These are phyloP conservation scores for Sebastolobus alascanus DNA, from an alignment of 2,797 vertebrate genomes.

Conservation along the genomic window DNA sequence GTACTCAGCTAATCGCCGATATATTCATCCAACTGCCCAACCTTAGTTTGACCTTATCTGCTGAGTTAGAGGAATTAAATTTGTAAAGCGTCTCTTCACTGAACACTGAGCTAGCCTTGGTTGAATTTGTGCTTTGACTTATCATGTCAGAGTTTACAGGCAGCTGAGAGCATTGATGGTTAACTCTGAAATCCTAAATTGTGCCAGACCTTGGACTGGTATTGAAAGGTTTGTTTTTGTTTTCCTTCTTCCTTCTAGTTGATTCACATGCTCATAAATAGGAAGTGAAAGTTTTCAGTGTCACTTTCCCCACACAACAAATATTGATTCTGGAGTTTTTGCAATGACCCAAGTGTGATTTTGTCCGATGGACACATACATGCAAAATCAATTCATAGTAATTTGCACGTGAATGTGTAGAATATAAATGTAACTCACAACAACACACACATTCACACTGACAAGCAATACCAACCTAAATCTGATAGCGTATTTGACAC, in stretches of 20 bases:
- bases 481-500: background rate
- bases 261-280: conserved; percentile 27
- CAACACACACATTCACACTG: background rate
- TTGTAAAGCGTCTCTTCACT: background rate
- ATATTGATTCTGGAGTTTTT: conserved; percentile 4
- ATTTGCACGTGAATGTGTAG: background rate
- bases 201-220: background rate
- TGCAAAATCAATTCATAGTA: background rate
- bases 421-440: background rate
- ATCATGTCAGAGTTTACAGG: background rate
- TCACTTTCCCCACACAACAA: conserved; percentile 4
- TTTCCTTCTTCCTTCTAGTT: background rate
- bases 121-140: background rate
- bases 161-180: conserved; percentile 1
- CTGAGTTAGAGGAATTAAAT: conserved; percentile 21
- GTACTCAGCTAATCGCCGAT: no score
- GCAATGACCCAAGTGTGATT: background rate
- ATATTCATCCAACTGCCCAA: no score
- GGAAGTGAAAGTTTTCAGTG: conserved; percentile 31
- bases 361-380: background rate
- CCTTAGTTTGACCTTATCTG: conserved; percentile 16
- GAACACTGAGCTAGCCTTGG: background rate
- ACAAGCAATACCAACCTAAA: background rate
- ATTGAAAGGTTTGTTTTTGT: conserved; percentile 8
- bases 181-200: background rate